phyloP scores from a whole-genome alignment of 2,797 vertebrate genomes.

The Harpagifer antarcticus region DNA sequence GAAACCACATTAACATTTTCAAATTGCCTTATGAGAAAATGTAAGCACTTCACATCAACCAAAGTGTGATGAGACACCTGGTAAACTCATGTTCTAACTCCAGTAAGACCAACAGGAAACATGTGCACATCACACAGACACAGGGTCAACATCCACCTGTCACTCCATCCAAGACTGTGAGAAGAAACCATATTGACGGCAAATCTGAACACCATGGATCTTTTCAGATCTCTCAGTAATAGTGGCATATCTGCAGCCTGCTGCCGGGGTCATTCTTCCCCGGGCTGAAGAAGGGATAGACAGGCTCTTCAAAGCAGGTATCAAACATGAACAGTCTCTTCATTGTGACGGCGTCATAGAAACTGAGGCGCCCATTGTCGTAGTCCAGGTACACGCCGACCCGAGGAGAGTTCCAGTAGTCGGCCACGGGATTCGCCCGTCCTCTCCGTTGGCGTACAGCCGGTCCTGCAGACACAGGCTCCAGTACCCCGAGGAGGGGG shows the following conservation, averaged over 20 bases:
- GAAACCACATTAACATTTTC: conserved; percentile 24
- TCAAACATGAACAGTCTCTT: conserved; percentile 85
- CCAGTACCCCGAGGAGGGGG: conserved; percentile 86
- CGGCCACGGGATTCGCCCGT: conserved; percentile 83
- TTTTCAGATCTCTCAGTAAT: conserved; percentile 75
- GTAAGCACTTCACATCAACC: conserved; percentile 3
- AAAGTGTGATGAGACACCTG: conserved; percentile 6
- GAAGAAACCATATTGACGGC: conserved; percentile 18
- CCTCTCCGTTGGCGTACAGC: conserved; percentile 86
- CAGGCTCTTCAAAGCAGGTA: conserved; percentile 83
- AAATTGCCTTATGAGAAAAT: conserved; percentile 13
- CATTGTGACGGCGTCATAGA: conserved; percentile 88
- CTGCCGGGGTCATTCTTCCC: conserved; percentile 87
- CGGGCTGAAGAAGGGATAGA: conserved; percentile 87
- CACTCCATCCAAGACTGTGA: conserved; percentile 9
- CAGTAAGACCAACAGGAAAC: conserved; percentile 34
- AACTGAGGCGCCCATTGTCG: conserved; percentile 84
- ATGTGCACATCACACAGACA: conserved; percentile 24
- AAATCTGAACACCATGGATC: conserved; percentile 21
- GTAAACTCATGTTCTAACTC: conserved; percentile 11
- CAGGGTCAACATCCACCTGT: conserved; percentile 1
- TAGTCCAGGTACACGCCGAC: conserved; percentile 88
- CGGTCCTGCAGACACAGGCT: conserved; percentile 87
- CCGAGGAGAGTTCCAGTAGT: conserved; percentile 87
- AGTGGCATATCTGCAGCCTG: conserved; percentile 87